Percentiles rank a stretch among this genome's conserved stretches.
Conservation (phyloP, 2,797 vertebrate genomes). For the Neosilurus hyrtlii region DNA sequence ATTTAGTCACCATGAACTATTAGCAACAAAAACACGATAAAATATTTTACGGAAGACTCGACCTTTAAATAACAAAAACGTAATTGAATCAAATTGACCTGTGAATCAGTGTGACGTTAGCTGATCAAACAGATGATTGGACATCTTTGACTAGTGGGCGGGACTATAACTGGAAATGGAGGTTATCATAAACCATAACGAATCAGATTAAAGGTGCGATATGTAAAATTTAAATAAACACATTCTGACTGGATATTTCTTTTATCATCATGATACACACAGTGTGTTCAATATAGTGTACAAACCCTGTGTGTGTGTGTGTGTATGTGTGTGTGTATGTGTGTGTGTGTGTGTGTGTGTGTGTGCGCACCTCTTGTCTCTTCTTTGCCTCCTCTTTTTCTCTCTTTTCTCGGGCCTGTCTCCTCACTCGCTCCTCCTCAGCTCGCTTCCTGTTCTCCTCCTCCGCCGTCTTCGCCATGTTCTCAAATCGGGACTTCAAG, state of each 20-base stretch:
- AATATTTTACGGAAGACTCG: too few relatives aligned
- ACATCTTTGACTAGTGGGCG: neutral
- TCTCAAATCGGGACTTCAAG: conserved; percentile 87
- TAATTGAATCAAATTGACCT: neutral
- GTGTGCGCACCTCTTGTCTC: conserved; percentile 64
- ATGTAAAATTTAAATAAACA: neutral
- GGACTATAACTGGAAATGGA: neutral
- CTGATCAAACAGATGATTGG: neutral
- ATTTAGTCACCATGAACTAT: too few relatives aligned
- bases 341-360: conserved; percentile 14
- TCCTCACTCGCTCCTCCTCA: conserved; percentile 75
- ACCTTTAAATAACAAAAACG: too few relatives aligned
- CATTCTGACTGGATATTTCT: neutral
- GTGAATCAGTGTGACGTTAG: neutral
- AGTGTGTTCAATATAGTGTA: neutral
- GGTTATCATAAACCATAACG: neutral
- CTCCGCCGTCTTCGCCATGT: conserved; percentile 79
- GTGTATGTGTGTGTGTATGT: neutral
- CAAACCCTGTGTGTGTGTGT: neutral
- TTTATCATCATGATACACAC: neutral
- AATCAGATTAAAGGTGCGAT: neutral
- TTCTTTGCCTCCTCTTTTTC: conserved; percentile 67
- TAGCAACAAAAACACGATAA: too few relatives aligned
- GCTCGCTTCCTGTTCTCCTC: conserved; percentile 79
- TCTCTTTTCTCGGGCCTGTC: conserved; percentile 70